These are phyloP conservation scores for Eptesicus fuscus DNA, from an alignment of 2,113 vertebrate species.

Conservation along the genomic window DNA sequence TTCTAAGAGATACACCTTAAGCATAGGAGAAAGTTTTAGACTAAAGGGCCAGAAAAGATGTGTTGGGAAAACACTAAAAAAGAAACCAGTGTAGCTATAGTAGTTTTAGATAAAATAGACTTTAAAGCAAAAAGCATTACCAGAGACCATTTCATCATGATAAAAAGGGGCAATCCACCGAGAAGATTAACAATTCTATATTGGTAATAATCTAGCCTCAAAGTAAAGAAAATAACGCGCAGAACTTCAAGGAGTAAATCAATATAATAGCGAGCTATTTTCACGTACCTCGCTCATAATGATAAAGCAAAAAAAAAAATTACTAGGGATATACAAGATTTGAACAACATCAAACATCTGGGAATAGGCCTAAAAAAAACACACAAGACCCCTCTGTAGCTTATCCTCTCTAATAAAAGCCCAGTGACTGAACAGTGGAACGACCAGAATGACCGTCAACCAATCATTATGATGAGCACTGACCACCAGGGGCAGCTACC, in stretches of 20 bases:
- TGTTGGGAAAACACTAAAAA: not conserved
- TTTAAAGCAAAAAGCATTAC: not conserved
- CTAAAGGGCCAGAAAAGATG: not conserved
- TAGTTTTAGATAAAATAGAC: conserved; percentile 2
- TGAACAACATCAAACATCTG: not conserved
- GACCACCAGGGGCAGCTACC: too few relatives aligned
- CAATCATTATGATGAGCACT: too few relatives aligned
- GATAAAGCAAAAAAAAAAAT: not conserved
- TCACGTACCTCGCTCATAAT: not conserved
- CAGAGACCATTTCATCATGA: not conserved
- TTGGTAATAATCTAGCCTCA: not conserved
- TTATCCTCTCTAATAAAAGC: not conserved
- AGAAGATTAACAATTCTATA: not conserved
- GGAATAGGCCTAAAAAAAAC: not conserved
- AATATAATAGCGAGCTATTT: not conserved
- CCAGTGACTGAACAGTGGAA: too few relatives aligned
- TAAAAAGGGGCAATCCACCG: not conserved
- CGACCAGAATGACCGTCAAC: too few relatives aligned
- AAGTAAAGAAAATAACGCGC: not conserved
- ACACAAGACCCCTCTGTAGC: not conserved
- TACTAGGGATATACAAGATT: not conserved
- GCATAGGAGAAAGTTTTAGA: not conserved
- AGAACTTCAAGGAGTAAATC: not conserved
- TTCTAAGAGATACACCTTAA: not conserved
- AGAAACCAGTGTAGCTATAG: not conserved